Percentiles rank a stretch among this genome's conserved stretches.
Conservation (phyloP, 2,888 invertebrate genomes). For the Automeris io region DNA sequence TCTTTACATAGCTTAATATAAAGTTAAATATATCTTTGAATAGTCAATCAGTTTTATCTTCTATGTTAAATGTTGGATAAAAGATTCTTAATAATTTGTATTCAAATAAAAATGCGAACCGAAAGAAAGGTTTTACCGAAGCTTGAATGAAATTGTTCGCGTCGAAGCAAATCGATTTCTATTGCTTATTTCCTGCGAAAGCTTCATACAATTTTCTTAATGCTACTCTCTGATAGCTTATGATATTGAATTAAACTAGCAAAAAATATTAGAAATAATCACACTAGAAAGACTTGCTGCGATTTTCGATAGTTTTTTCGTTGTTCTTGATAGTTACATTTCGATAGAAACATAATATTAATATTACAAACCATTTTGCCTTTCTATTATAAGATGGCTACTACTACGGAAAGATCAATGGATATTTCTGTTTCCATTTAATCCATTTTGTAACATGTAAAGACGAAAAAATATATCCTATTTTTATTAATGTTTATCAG, state of each 20-base stretch:
- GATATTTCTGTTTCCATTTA: no score
- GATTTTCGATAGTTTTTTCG: no score
- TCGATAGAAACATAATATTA: no score
- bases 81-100: slow-evolving; percentile 39
- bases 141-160: slow-evolving; percentile 57
- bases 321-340: no score
- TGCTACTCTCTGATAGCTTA: slow-evolving; percentile 56
- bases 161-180: slow-evolving; percentile 55
- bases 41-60: slow-evolving; percentile 2
- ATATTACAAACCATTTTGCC: no score
- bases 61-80: slow-evolving; percentile 38
- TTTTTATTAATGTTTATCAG: no score
- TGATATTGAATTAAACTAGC: slow-evolving; percentile 30
- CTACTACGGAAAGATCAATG: no score
- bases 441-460: no score
- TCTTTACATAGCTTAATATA: not conserved
- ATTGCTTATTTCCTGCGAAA: slow-evolving; percentile 57
- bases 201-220: slow-evolving; percentile 57
- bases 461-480: no score
- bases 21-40: not conserved
- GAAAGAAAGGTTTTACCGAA: slow-evolving; percentile 52
- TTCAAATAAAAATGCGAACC: slow-evolving; percentile 56
- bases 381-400: no score
- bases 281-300: no score
- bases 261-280: not conserved